Evolutionary conservation across 2,113 vertebrate genomes (phyloP), one percentile per base, ranked within the genome.

Genomic region (Dipodomys spectabilis): DNA sequence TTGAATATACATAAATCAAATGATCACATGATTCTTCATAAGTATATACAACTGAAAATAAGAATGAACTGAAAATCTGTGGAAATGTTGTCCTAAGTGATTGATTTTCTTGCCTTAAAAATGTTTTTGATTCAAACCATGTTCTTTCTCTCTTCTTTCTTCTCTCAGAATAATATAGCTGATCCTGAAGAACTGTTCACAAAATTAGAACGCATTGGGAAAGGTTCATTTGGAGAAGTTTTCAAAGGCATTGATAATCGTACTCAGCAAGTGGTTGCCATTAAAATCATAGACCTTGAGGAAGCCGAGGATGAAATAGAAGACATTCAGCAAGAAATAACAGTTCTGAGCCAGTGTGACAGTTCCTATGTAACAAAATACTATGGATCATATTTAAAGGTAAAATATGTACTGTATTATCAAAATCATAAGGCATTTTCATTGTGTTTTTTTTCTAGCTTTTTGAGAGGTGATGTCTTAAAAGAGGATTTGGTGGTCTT

Each of bases 301-400:
- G 99, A 99, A 98, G 99, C 99, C 0, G 99, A 99, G 97, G 99
- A 99, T 95, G 99, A 99, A 98, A 99, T 99, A 94, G 99, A 99
- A 97, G 99, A 99, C 97, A 99, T 99, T 96, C 99, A 99, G 97
- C 99, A 99, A 98, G 99, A 99, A 98, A 99, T 99, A 97, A 99
- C 99, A 15, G 99, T 99, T 64, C 97, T 99, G 94, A 99, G 99
- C 96, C 99, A 99, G 97, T 99, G 99, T 35, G 99, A 99, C 98
- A 99, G 99, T 87, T 98, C 99, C 10, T 99, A 98, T 82, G 99
- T 99, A 97, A 99, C 99, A 90, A 99, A 99, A 97, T 99, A 99
- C 97, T 99, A 98, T 5, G 99, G 99, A 96, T 99, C 99, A 19
- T 99, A 99, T 97, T 98, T 99, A 97, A 99, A 99, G 99, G 99